Conservation (phyloP, 2,113 vertebrate species). For the Pionites leucogaster region DNA sequence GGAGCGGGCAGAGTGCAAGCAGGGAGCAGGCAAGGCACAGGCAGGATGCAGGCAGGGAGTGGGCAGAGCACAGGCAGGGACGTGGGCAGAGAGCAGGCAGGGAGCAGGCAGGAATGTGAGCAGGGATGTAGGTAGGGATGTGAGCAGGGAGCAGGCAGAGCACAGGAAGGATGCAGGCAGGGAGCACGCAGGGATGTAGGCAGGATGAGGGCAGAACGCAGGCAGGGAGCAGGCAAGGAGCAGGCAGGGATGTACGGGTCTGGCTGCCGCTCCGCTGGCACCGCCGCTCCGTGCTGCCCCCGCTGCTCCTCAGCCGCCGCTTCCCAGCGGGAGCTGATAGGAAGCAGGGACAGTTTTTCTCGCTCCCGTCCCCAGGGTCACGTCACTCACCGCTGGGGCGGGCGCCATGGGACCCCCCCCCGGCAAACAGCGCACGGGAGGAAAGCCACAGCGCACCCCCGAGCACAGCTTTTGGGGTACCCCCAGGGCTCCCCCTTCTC, state of each 20-base stretch:
- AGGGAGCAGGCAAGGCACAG: no score
- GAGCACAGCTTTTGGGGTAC: not conserved
- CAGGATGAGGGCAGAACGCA: not conserved
- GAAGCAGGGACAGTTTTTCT: slow-evolving; percentile 47
- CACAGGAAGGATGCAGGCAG: no score
- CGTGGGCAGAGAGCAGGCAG: no score
- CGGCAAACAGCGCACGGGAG: not conserved
- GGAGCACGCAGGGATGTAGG: no score
- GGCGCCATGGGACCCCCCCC: not conserved
- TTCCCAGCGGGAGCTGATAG: not conserved
- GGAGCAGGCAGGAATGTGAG: not conserved
- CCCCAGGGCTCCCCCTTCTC: not conserved
- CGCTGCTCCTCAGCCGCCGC: slow-evolving; percentile 10
- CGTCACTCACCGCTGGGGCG: slow-evolving; percentile 22
- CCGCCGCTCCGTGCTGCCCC: not conserved
- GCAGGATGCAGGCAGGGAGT: no score
- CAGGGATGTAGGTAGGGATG: no score
- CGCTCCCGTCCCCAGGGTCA: slow-evolving; percentile 29
- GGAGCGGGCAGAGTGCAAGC: no score
- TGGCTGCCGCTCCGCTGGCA: not conserved
- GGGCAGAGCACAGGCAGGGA: no score
- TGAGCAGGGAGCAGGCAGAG: not conserved
- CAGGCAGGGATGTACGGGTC: not conserved
- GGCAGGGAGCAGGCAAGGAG: not conserved
- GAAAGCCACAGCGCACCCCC: not conserved